Conservation (phyloP, 2,797 vertebrate species). For the Pogoniulus pusillus region DNA sequence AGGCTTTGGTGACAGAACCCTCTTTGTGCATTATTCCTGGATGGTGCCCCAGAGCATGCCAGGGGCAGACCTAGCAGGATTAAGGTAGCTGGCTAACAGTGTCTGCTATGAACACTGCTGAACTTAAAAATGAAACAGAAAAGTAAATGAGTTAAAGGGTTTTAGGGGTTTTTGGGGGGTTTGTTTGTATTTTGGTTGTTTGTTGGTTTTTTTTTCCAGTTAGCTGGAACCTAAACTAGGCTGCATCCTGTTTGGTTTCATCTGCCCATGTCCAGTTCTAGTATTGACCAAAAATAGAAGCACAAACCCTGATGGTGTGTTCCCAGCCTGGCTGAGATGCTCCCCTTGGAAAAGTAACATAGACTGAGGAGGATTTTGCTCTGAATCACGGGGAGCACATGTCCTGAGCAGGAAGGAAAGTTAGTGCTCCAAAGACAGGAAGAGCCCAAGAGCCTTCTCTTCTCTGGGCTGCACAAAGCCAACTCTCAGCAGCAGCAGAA, state of each 20-base stretch:
- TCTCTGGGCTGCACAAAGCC: no score
- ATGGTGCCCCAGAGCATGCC: constrained; percentile 25
- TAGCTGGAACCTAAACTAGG: constrained; percentile 8
- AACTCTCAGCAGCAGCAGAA: no score
- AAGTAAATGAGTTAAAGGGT: constrained; percentile 7
- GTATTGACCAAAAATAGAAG: neutral
- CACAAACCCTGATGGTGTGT: neutral
- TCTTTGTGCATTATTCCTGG: constrained; percentile 50
- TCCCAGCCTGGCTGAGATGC: neutral
- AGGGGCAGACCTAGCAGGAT: constrained; percentile 52
- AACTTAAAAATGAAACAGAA: constrained; percentile 31
- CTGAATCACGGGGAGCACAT: rapidly evolving
- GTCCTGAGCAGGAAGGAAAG: neutral
- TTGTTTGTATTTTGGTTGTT: no score
- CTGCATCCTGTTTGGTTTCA: constrained; percentile 16
- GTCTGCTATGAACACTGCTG: constrained; percentile 35
- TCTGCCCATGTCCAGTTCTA: neutral
- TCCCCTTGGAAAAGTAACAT: neutral
- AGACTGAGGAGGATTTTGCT: neutral
- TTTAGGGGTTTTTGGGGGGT: no score
- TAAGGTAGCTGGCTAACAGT: constrained; percentile 38
- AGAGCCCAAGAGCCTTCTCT: neutral
- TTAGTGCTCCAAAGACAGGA: neutral
- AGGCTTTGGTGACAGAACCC: constrained; percentile 42
- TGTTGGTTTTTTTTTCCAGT: neutral